Base-by-base conservation (phyloP, 2,797 vertebrate genomes). In the Hyperoplus immaculatus region DNA sequence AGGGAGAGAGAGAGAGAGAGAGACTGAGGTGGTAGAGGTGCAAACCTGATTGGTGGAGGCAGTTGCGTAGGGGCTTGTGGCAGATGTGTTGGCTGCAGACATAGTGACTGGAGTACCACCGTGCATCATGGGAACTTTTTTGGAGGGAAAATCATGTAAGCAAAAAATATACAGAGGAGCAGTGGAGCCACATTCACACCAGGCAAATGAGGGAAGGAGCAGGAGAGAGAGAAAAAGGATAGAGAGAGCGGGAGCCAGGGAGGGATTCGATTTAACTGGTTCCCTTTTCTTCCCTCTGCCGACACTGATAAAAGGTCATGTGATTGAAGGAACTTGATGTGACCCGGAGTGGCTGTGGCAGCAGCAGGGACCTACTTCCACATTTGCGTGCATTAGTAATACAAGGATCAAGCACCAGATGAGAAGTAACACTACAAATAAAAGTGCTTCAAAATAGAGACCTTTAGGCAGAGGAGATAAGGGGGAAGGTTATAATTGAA, bases 21-120 rank as follows among this genome's bases (percentile, higher is more conserved):
- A 79, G 60, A 82, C 36, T 41, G 75, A 85, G 78, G 74, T 58
- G 87, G 93, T 92, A 95, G 96, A 95, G 94, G 95, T 95, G 94
- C 98, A 98, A 98, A 99, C 98, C 98, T 99, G 98, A 97, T 99
- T 99, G 97, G 97, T 95, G 94, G 98, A 96, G 96, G 97, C 96
- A 95, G 97, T 95, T 97, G 96, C 97, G 94, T 97, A 99, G 94
- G 97, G 97, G 96, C 94, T 99, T 97, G 96, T 96, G 96, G 95
- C 97, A 94, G 97, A 97, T 96, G 97, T 92, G 95, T 95, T 95
- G 96, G 97, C 96, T 95, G 97, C 96, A 94, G 98, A 97, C 94
- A 99, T 95, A 97, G 96, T 95, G 96, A 94, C 96, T 93, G 97
- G 97, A 95, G 92, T 95, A 96, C 97, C 97, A 96, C 97, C 96